These are phyloP conservation scores for Eulemur coronatus DNA, from an alignment of 2,797 vertebrate species.

Conservation along the genomic window DNA sequence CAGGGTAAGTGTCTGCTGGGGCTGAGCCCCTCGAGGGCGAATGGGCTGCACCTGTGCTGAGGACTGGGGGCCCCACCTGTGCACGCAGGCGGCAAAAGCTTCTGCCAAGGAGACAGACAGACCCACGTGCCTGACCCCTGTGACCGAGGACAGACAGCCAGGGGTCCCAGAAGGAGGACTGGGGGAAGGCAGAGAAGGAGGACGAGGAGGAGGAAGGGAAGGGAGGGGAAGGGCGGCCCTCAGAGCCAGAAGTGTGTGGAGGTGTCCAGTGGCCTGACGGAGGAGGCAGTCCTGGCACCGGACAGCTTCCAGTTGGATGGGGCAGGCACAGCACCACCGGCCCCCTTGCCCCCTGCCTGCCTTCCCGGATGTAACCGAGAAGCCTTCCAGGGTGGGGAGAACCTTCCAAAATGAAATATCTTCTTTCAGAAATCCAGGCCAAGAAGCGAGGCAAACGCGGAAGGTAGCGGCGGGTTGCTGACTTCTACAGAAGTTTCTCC, in stretches of 20 bases:
- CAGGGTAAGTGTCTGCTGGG: rapidly evolving
- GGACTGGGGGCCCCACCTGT: rapidly evolving
- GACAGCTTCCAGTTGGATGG: background rate
- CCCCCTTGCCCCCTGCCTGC: background rate
- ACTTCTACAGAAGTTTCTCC: background rate
- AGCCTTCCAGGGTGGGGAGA: background rate
- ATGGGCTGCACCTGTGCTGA: too few relatives aligned
- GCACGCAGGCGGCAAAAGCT: background rate
- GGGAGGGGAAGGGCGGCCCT: background rate
- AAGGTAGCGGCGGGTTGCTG: background rate
- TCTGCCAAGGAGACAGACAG: background rate
- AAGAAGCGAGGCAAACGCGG: background rate
- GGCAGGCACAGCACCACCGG: background rate
- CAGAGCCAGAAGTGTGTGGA: background rate
- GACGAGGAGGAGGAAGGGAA: too few relatives aligned
- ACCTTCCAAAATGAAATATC: background rate
- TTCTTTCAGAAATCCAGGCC: background rate
- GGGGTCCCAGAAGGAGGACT: too few relatives aligned
- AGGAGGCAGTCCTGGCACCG: background rate
- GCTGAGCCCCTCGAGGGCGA: rapidly evolving
- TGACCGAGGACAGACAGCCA: background rate
- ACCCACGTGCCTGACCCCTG: rapidly evolving
- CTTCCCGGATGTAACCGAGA: background rate
- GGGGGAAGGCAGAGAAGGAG: background rate
- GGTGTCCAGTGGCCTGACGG: rapidly evolving